Base-by-base conservation (phyloP, 2,888 invertebrate genomes). In the Caradrina kadenii region DNA sequence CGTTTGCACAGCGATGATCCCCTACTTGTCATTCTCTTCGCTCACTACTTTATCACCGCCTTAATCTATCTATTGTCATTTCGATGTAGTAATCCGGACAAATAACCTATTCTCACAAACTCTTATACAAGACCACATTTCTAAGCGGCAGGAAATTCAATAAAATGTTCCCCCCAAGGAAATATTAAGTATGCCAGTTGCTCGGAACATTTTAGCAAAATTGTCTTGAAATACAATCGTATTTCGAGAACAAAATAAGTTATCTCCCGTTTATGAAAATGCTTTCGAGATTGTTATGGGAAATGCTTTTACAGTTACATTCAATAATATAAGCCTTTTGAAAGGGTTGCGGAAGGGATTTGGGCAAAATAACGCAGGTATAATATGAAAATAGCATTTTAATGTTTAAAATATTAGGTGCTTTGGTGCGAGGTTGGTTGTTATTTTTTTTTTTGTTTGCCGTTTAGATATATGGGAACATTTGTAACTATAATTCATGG, bases 21-120 rank as follows among this genome's bases (percentile, higher is more conserved):
- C 67, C 78, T 82, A 82, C 79, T 83, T 83, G 68, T 78, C 78
- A 79, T 85, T 81, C 79, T 75, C 66, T 73, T 61, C 74, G 68
- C 70, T 73, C 61, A 60, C 79, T 73, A 77, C 76, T 84, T 76
- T 81, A 80, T 82, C 81, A 75, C 63, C 69, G 62, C 69, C 73
- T 59, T 82, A 77, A 82, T 84, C 79, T 77, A 76, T 70, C 64
- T 72, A 75, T 72, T 73, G 76, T 82, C 62, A 81, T 79, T 67
- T 66, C 50, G 63, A 65, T 71, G 71, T 60, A 59, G 67, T 60
- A 58, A 75, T 77, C 78, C 58, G 63, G 53, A 69, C 55, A 67
- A 66, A 77, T 74, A 64, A 73, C 56, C 65, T 66, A 11, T 26
- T 61, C 26, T 58, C 53, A 68, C 60, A 66, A 68, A 63, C 66